Conservation (phyloP, 2,113 vertebrate genomes). For the Lagopus leucura region DNA sequence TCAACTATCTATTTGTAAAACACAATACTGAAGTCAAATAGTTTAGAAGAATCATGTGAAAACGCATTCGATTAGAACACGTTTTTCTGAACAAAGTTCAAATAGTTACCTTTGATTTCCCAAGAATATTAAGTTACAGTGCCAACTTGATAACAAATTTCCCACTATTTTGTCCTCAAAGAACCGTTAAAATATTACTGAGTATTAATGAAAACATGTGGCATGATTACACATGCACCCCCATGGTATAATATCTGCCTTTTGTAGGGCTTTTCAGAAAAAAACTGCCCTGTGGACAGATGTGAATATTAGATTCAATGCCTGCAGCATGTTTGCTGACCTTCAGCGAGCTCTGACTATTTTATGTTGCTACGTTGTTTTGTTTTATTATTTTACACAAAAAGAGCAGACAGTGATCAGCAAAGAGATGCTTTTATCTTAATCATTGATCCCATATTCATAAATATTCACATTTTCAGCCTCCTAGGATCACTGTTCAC, state of each 20-base stretch:
- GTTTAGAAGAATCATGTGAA: not conserved
- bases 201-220: not conserved
- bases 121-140: not conserved
- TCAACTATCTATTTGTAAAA: not conserved
- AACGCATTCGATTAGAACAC: not conserved
- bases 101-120: not conserved
- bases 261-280: not conserved
- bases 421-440: conserved; percentile 47
- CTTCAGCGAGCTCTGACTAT: conserved; percentile 44
- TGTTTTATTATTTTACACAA: conserved; percentile 49
- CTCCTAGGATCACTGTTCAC: not conserved
- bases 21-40: not conserved
- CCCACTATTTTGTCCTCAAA: not conserved
- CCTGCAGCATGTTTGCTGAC: conserved; percentile 38
- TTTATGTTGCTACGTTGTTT: conserved; percentile 34
- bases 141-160: not conserved
- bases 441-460: conserved; percentile 46
- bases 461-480: conserved; percentile 52
- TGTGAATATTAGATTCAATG: conserved; percentile 39
- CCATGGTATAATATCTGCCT: not conserved
- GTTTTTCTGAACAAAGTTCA: not conserved
- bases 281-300: not conserved
- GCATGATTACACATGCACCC: not conserved
- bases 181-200: not conserved
- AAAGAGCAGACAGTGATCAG: conserved; percentile 48